Conservation (phyloP, 2,888 invertebrate genomes). For the Drosophila eohydei region DNA sequence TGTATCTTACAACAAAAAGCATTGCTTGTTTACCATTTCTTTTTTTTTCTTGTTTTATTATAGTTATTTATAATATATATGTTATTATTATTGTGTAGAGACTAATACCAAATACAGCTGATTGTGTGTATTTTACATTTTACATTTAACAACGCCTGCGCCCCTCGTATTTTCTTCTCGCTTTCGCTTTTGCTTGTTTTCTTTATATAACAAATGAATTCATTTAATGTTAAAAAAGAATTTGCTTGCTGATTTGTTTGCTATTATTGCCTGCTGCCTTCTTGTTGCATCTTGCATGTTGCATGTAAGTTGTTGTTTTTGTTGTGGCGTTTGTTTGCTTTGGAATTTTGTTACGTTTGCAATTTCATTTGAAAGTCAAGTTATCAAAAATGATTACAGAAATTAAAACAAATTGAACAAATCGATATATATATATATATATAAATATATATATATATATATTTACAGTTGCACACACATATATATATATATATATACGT, state of each 20-base stretch:
- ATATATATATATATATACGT: conserved; percentile 1
- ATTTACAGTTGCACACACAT: not conserved
- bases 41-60: conserved; percentile 17
- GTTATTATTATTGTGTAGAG: conserved; percentile 12
- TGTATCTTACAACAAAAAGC: conserved; percentile 25
- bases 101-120: conserved; percentile 43
- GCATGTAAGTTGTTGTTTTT: conserved; percentile 1
- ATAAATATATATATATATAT: not conserved
- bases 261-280: conserved; percentile 27
- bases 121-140: conserved; percentile 38
- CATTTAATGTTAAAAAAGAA: conserved; percentile 8
- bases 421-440: conserved; percentile 1
- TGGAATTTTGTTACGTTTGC: conserved; percentile 42
- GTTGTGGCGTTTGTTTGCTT: conserved; percentile 21
- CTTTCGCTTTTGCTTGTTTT: not conserved
- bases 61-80: not conserved
- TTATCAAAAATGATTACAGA: conserved; percentile 20
- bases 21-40: conserved; percentile 11
- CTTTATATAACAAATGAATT: not conserved
- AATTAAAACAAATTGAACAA: conserved; percentile 53
- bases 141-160: conserved; percentile 19
- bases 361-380: conserved; percentile 31
- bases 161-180: not conserved
- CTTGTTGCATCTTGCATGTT: not conserved
- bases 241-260: conserved; percentile 16